These are phyloP conservation scores for Catharus minimus DNA, from an alignment of 2,113 vertebrate species.

Conservation along the genomic window DNA sequence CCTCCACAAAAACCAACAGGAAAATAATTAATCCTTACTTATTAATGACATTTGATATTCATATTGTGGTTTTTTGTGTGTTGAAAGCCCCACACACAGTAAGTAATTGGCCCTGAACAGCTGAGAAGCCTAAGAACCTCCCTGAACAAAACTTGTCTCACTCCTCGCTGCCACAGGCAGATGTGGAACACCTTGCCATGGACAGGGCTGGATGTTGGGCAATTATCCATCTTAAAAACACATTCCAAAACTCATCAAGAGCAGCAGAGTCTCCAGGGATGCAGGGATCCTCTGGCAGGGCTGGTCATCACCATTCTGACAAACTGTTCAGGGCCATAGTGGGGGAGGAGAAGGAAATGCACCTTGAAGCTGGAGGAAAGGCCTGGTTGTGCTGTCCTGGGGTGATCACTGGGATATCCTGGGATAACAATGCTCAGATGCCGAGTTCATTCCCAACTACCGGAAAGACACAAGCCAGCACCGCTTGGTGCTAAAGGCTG, in stretches of 20 bases:
- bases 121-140: neutral
- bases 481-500: neutral
- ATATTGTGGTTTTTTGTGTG: neutral
- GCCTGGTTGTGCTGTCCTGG: neutral
- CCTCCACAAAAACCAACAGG: neutral
- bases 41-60: constrained; percentile 31
- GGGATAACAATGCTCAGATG: neutral
- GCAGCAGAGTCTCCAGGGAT: neutral
- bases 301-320: rapidly evolving
- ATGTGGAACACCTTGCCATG: neutral
- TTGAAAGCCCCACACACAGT: neutral
- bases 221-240: neutral
- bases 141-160: neutral
- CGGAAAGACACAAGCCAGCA: neutral
- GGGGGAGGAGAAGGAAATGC: neutral
- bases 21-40: constrained; percentile 44
- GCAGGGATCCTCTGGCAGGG: neutral
- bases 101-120: neutral
- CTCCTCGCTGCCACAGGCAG: neutral
- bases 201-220: neutral
- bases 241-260: neutral
- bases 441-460: rapidly evolving
- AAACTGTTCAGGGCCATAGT: rapidly evolving
- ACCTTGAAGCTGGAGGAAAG: neutral
- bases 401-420: neutral